phyloP scores from a whole-genome alignment of 2,113 vertebrate genomes.

The Gadus chalcogrammus region DNA sequence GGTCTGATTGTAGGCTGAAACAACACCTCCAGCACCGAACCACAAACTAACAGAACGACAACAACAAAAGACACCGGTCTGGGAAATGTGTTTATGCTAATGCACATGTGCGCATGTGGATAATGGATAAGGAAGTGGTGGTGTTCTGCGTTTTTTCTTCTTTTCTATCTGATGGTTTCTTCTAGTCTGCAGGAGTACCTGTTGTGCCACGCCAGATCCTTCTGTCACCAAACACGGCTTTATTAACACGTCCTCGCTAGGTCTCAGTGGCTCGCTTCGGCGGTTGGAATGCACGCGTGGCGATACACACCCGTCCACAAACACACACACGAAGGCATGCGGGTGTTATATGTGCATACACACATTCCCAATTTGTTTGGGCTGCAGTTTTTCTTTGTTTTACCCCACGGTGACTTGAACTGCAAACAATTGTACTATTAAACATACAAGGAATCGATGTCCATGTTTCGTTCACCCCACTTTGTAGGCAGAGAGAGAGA shows the following conservation, averaged over 20 bases:
- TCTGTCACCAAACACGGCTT: background rate
- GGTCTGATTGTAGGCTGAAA: slow-evolving; percentile 19
- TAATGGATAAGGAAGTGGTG: background rate
- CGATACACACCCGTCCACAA: background rate
- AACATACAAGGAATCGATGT: background rate
- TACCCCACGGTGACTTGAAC: no score
- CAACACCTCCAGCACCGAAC: slow-evolving; percentile 27
- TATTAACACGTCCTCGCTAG: background rate
- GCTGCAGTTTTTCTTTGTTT: no score
- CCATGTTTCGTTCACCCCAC: background rate
- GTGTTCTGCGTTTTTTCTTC: no score
- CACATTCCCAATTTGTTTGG: no score
- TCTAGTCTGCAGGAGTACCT: background rate
- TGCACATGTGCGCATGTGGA: slow-evolving; percentile 19
- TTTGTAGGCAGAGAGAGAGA: background rate
- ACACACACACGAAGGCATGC: background rate
- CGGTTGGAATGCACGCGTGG: background rate
- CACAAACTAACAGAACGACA: slow-evolving; percentile 14
- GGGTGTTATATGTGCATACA: no score
- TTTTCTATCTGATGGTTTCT: no score
- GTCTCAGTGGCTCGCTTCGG: background rate
- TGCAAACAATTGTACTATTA: background rate
- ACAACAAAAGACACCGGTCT: slow-evolving; percentile 16
- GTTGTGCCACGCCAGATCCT: background rate
- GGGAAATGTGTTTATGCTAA: slow-evolving; percentile 29